Evolutionary conservation across 2,113 vertebrate species (phyloP), one percentile per base, ranked within the genome.

Genomic region (Xyliphius kryptos): DNA sequence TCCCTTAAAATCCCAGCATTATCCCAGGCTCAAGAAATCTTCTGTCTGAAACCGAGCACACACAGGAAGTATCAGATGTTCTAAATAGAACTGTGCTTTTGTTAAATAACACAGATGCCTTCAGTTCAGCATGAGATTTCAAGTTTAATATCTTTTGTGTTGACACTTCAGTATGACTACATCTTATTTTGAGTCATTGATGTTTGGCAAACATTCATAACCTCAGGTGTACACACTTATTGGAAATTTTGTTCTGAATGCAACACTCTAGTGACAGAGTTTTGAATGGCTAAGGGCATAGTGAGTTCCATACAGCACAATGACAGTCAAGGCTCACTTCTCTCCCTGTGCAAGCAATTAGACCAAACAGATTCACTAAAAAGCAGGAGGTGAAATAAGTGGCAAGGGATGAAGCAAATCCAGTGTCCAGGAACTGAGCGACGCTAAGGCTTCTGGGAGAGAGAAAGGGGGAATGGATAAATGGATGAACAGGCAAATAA

Each of bases 281-380:
- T 66, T 13, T 22, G 19, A 56, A 55, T 52, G 11, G 61, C 51
- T 59, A 43, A 21, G 55, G 37, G 49, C 15, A n/a, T 40, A 14
- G 49, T 47, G 49, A 37, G 44, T 14, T 20, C 36, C 3, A 13
- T 3, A 44, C 26, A 40, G 58, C 66, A 50, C 14, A n/a, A 11
- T 10, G 5, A 47, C 49, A 37, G 19, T 48, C 22, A 11, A 15
- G 47, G 48, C 47, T 36, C 50, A 15, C 6, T 38, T 12, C 32
- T 40, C 22, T 68, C 70, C 65, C 70, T 60, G 40, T 61, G 70
- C 60, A 68, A 57, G 66, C 66, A 72, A 72, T 72, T 68, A 72
- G 40, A 49, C 26, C 10, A 68, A 17, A 38, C 66, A 63, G 32
- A 72, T 63, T 63, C 47, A 64, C 70, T 64, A 68, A 68, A 67